Evolutionary conservation across 2,888 invertebrate genomes (phyloP), one percentile per base, ranked within the genome.

Genomic region (Sphinx pinastri): DNA sequence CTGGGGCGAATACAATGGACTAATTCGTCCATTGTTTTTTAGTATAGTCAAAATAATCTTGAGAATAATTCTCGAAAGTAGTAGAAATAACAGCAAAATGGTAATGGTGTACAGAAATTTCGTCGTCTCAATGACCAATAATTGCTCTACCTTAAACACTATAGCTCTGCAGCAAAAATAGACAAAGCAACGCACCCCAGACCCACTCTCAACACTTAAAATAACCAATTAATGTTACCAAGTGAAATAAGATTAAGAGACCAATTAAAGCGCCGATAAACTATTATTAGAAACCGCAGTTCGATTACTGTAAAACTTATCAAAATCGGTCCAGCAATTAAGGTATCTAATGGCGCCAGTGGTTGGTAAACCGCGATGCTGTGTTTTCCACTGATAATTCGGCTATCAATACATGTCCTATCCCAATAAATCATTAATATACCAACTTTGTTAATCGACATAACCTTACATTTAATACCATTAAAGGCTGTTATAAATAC

Each of bases 301-400:
- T 16, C 60, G 14, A 47, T 60, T 45, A 45, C 59, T 57, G 59
- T 45, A 16, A 60, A 13, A 52, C 8, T 47, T n/a, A 60, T 60
- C 16, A 45, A 16, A 60, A 60, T 16, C 16, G 51, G 14, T 11
- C 0, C 25, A 57, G 19, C 11, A 47, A 12, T 19, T 12, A 47
- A 7, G 2, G 0, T 63, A 11, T 45, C 47, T 38, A 63, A 47
- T 19, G 1, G 19, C 54, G 11, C 47, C n/a, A 16, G 45, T n/a
- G n/a, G 14, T 60, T 45, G 38, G 45, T 12, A 0, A 38, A 59
- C 58, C 58, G 58, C 38, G 14, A 38, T 2, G 8, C 58, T 31
- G 31, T 6, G 14, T 59, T 14, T 38, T 31, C 38, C 14, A 38
- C 31, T 14, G 31, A 3, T 38, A 38, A 38, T 38, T 7, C 8